phyloP scores from a whole-genome alignment of 2,113 vertebrate genomes.

The Microtus oregoni region DNA sequence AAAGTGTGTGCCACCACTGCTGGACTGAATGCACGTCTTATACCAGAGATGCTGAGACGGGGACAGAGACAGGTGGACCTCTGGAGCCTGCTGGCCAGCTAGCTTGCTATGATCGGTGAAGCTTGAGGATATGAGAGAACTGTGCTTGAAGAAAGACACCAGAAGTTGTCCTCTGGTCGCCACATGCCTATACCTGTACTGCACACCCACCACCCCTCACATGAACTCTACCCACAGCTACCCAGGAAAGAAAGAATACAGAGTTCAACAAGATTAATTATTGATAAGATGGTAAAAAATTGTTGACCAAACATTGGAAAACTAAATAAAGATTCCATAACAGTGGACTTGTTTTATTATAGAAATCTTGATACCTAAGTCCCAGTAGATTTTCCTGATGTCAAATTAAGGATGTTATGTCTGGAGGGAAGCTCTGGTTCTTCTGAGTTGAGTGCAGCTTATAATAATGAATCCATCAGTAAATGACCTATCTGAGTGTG shows the following conservation, averaged over 20 bases:
- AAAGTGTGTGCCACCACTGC: too few relatives aligned
- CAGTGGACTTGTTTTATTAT: not conserved
- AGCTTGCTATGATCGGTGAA: not conserved
- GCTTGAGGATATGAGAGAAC: not conserved
- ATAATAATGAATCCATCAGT: not conserved
- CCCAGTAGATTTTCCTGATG: not conserved
- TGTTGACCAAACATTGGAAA: not conserved
- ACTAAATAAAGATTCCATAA: not conserved
- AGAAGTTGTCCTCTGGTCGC: not conserved
- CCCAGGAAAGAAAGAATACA: not conserved
- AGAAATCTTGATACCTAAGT: conserved; percentile 47
- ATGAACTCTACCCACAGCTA: not conserved
- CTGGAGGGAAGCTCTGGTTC: not conserved
- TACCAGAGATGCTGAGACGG: not conserved
- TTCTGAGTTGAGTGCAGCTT: not conserved
- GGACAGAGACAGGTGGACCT: too few relatives aligned
- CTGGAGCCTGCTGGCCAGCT: not conserved
- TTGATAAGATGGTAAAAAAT: not conserved
- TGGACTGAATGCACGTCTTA: too few relatives aligned
- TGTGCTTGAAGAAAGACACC: not conserved
- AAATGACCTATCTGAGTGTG: conserved; percentile 15
- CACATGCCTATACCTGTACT: not conserved
- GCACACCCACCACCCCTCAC: not conserved
- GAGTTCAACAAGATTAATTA: not conserved
- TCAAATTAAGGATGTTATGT: conserved; percentile 44